Evolutionary conservation across 1,140 invertebrate species (phyloP).

Genomic region (Euwallacea fornicatus): DNA sequence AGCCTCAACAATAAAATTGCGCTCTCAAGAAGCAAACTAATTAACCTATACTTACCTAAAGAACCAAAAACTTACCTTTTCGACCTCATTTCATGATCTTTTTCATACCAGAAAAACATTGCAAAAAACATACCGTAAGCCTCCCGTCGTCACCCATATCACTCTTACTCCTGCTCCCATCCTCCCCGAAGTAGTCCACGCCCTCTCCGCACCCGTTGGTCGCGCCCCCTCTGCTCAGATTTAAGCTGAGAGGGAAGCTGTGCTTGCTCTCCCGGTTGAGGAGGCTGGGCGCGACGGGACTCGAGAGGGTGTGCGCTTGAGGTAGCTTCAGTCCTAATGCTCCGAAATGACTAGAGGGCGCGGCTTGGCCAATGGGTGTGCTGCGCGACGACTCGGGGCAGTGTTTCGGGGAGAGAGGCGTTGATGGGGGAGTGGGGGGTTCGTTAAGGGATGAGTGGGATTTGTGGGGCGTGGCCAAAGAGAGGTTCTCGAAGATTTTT

Average conservation of each 20-base stretch:
- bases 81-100: no score
- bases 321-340: constrained; percentile 40
- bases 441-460: constrained; percentile 44
- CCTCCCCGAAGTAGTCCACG: constrained; percentile 16
- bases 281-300: neutral
- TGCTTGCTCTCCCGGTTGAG: constrained; percentile 4
- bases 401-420: constrained; percentile 51
- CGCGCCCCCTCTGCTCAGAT: constrained; percentile 17
- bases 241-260: constrained; percentile 29
- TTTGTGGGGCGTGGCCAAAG: constrained; percentile 41
- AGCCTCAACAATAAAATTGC: neutral
- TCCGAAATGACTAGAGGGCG: constrained; percentile 46
- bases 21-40: no score
- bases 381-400: constrained; percentile 41
- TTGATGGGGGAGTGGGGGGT: constrained; percentile 52
- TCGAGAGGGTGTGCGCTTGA: constrained; percentile 31
- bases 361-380: constrained; percentile 39
- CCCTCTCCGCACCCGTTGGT: constrained; percentile 22
- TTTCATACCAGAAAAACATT: no score
- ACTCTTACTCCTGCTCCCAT: constrained; percentile 16
- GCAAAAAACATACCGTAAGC: constrained; percentile 21
- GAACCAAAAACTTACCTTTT: no score
- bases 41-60: no score
- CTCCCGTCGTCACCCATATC: constrained; percentile 18
- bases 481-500: constrained; percentile 52